phyloP scores from a whole-genome alignment of 1,140 invertebrate genomes.

The Drosophila pandora region DNA sequence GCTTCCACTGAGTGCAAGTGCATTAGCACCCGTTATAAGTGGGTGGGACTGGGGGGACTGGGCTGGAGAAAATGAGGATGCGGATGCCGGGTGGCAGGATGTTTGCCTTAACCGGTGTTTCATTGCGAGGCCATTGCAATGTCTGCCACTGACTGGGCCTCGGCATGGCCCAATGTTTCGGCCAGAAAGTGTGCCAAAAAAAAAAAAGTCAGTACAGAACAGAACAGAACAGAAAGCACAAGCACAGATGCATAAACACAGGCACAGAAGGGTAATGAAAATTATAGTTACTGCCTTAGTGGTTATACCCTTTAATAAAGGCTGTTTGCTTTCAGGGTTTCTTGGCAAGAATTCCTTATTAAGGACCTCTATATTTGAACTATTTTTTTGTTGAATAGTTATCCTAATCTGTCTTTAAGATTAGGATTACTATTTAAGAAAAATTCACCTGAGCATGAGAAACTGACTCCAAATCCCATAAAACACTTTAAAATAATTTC shows the following conservation, averaged over 20 bases:
- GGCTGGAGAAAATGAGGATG: slow-evolving; percentile 8
- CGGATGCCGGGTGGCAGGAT: slow-evolving; percentile 46
- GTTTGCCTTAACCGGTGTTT: slow-evolving; percentile 68
- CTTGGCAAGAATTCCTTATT: not conserved
- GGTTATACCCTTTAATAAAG: not conserved
- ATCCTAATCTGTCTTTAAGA: not conserved
- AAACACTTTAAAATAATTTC: slow-evolving; percentile 4
- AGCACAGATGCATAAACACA: slow-evolving; percentile 51
- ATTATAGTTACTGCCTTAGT: slow-evolving; percentile 52
- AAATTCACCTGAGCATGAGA: not conserved
- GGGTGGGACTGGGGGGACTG: slow-evolving; percentile 16
- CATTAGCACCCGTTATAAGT: slow-evolving; percentile 66
- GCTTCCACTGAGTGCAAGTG: slow-evolving; percentile 77
- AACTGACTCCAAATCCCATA: slow-evolving; percentile 16
- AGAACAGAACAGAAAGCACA: slow-evolving; percentile 5
- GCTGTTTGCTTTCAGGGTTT: not conserved
- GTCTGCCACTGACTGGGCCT: slow-evolving; percentile 30
- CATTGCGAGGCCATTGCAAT: slow-evolving; percentile 47
- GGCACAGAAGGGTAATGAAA: slow-evolving; percentile 58
- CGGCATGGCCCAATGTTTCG: slow-evolving; percentile 13
- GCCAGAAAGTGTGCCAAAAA: slow-evolving; percentile 45
- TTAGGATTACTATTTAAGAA: too few relatives aligned
- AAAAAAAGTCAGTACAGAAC: slow-evolving; percentile 1
- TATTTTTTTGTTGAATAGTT: too few relatives aligned
- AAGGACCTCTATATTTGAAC: too few relatives aligned